phyloP scores from a whole-genome alignment of 2,113 vertebrate genomes.

The Andinoacara biseriatus region DNA sequence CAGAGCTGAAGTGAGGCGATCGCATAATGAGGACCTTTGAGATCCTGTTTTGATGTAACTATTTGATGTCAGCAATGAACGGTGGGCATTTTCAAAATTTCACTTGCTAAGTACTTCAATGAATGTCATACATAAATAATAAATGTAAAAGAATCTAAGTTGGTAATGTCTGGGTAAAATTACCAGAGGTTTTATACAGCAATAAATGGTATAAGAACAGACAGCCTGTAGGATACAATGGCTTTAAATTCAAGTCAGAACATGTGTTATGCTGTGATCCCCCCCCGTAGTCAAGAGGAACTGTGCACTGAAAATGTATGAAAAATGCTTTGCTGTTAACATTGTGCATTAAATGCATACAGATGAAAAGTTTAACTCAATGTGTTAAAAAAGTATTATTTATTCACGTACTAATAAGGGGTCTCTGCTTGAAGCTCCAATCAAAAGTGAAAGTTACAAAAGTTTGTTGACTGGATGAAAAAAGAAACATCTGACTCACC shows the following conservation, averaged over 20 bases:
- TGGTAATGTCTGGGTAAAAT: conserved; percentile 39
- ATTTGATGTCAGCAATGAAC: conserved; percentile 68
- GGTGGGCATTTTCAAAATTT: conserved; percentile 63
- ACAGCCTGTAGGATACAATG: background rate
- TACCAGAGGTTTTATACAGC: conserved; percentile 31
- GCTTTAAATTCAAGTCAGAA: background rate
- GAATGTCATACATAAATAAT: conserved; percentile 69
- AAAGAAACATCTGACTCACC: background rate
- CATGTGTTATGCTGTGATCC: background rate
- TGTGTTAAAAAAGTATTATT: background rate
- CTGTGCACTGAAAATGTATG: background rate
- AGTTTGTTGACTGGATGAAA: background rate
- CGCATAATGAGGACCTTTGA: conserved; percentile 75
- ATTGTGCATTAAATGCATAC: background rate
- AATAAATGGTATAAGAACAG: background rate
- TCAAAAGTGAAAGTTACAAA: background rate
- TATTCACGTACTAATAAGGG: background rate
- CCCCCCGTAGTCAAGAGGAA: background rate
- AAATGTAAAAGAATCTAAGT: conserved; percentile 54
- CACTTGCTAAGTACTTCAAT: conserved; percentile 65
- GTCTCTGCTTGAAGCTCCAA: background rate
- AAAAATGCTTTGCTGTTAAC: conserved; percentile 10
- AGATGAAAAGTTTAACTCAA: background rate
- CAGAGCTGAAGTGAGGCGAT: conserved; percentile 40
- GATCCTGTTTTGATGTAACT: conserved; percentile 71